phyloP scores from a whole-genome alignment of 2,888 invertebrate genomes.

The Electrophaes corylata region DNA sequence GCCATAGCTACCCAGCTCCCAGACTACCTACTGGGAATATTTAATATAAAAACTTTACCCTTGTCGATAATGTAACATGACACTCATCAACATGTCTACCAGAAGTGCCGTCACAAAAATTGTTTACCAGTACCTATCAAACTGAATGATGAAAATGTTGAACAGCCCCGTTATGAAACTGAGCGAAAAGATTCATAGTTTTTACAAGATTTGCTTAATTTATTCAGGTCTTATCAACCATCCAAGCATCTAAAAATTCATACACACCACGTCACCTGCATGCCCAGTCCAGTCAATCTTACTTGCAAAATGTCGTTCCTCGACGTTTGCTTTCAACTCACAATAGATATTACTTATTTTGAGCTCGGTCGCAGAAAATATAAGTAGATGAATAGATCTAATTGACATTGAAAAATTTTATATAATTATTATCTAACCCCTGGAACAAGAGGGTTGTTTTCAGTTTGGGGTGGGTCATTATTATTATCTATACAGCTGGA shows the following conservation, averaged over 20 bases:
- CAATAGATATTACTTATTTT: constrained; percentile 21
- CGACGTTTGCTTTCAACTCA: constrained; percentile 8
- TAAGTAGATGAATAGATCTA: constrained; percentile 20
- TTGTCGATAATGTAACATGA: background rate
- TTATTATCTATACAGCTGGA: too few species aligned
- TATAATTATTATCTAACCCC: background rate
- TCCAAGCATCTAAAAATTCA: constrained; percentile 35
- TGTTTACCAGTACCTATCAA: constrained; percentile 3
- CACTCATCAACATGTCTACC: background rate
- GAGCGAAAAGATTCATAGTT: background rate
- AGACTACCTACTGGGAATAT: constrained; percentile 44
- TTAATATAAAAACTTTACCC: constrained; percentile 21
- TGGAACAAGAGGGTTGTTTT: constrained; percentile 1
- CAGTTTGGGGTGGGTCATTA: too few species aligned
- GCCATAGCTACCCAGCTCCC: constrained; percentile 13
- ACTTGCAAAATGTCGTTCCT: constrained; percentile 37
- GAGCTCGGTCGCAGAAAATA: constrained; percentile 10
- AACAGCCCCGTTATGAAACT: too few species aligned
- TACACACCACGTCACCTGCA: constrained; percentile 32
- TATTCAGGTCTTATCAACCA: constrained; percentile 23
- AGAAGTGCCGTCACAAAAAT: background rate
- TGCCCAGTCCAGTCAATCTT: constrained; percentile 35
- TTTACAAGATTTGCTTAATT: constrained; percentile 7
- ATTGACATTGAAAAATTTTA: constrained; percentile 12
- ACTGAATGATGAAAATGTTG: background rate